These are phyloP conservation scores for Melieria crassipennis DNA, from an alignment of 2,888 invertebrate species.

Conservation along the genomic window DNA sequence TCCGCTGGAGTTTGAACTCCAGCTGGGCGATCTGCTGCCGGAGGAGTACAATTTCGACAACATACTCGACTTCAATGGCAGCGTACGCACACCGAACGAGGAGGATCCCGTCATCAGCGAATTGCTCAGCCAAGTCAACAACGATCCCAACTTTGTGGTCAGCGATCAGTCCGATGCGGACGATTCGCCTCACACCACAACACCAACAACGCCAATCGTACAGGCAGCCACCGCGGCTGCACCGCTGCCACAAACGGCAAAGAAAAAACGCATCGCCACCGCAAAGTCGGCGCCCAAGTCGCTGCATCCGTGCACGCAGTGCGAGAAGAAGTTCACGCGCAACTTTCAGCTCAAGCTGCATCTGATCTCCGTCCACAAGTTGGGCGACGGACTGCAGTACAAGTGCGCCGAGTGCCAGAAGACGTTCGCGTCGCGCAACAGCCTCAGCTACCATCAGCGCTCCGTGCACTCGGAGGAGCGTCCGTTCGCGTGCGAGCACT, in stretches of 20 bases:
- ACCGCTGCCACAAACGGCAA: neutral
- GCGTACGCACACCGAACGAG: neutral
- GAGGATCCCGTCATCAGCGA: constrained; percentile 18
- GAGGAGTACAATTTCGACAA: constrained; percentile 17
- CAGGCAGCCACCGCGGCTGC: neutral
- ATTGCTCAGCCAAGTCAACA: constrained; percentile 19
- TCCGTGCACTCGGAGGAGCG: constrained; percentile 56
- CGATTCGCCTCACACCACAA: neutral
- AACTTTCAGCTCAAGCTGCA: constrained; percentile 57
- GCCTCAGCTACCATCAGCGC: constrained; percentile 55
- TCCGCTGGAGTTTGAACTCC: constrained; percentile 20
- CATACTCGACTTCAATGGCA: neutral
- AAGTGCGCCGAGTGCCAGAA: constrained; percentile 53
- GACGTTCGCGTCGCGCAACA: constrained; percentile 56
- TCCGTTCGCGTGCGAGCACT: constrained; percentile 51
- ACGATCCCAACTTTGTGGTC: constrained; percentile 15
- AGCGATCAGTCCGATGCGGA: neutral
- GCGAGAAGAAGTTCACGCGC: constrained; percentile 59
- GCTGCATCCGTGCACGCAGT: constrained; percentile 49
- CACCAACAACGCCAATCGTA: neutral
- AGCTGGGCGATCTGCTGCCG: constrained; percentile 26
- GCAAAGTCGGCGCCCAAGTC: constrained; percentile 41
- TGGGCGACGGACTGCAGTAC: constrained; percentile 53
- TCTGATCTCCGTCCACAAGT: constrained; percentile 55
- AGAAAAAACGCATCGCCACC: neutral